These are phyloP conservation scores for Orius laevigatus DNA, from an alignment of 1,140 invertebrate species.

Conservation along the genomic window DNA sequence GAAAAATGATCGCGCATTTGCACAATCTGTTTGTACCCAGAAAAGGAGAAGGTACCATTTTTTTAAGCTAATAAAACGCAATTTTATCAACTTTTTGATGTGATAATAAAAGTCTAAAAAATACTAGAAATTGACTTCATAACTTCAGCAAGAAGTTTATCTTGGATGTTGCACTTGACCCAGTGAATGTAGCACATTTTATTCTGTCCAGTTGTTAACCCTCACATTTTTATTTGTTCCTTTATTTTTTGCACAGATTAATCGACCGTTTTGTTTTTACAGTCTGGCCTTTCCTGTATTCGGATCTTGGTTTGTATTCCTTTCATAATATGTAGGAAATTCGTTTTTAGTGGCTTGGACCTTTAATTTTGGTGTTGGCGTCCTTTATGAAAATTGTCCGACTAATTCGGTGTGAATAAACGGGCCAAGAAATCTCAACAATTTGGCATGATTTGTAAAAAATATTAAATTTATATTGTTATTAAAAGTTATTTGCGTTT, in stretches of 20 bases:
- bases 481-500: conserved; percentile 3
- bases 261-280: conserved; percentile 31
- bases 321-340: too few relatives aligned
- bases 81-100: too few relatives aligned
- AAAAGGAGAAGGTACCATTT: conserved; percentile 70
- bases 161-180: neutral
- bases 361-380: too few relatives aligned
- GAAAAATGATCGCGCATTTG: conserved; percentile 82
- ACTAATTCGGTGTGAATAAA: too few relatives aligned
- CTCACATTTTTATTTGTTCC: neutral
- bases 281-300: conserved; percentile 78
- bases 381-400: too few relatives aligned
- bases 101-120: too few relatives aligned
- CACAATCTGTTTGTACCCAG: conserved; percentile 93
- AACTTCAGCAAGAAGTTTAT: too few relatives aligned
- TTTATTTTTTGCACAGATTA: neutral
- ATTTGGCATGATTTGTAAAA: neutral
- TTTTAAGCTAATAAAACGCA: too few relatives aligned
- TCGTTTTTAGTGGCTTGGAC: too few relatives aligned
- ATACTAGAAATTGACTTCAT: too few relatives aligned
- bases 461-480: too few relatives aligned
- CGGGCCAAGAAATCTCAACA: neutral
- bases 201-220: conserved; percentile 6
- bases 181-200: neutral
- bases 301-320: conserved; percentile 55